phyloP scores from a whole-genome alignment of 2,113 vertebrate species.

The Nansenia antarctica region DNA sequence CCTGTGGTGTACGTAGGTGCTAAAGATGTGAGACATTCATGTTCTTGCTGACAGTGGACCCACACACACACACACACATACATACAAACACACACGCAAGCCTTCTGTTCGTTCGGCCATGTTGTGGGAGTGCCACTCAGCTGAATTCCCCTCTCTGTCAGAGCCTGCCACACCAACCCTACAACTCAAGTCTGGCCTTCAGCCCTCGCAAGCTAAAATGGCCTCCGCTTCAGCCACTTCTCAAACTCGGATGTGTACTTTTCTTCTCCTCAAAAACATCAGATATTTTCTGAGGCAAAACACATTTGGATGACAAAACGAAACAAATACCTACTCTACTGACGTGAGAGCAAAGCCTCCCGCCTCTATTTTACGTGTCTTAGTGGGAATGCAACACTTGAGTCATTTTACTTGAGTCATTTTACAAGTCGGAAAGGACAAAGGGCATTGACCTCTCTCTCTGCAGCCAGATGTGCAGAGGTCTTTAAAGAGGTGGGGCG shows the following conservation, averaged over 20 bases:
- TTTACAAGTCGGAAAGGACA: conserved; percentile 44
- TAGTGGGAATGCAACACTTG: conserved; percentile 53
- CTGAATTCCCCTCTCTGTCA: conserved; percentile 21
- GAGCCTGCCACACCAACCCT: neutral
- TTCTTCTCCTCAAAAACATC: too few relatives aligned
- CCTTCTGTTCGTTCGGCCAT: neutral
- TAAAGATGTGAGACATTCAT: conserved; percentile 45
- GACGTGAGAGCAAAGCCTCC: conserved; percentile 25
- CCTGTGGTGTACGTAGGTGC: conserved; percentile 31
- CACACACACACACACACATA: neutral
- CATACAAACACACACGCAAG: neutral
- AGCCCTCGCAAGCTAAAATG: conserved; percentile 4
- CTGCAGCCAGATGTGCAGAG: conserved; percentile 62
- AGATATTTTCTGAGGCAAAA: too few relatives aligned
- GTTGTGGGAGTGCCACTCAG: conserved; percentile 4
- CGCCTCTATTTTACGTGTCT: conserved; percentile 20
- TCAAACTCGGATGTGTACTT: conserved; percentile 40
- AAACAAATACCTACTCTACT: too few relatives aligned
- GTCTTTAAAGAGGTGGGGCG: conserved; percentile 45
- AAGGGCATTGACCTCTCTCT: conserved; percentile 63
- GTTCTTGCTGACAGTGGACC: conserved; percentile 12
- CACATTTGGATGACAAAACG: too few relatives aligned
- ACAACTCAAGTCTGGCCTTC: neutral
- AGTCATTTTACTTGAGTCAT: conserved; percentile 53
- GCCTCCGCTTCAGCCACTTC: conserved; percentile 29